phyloP scores from a whole-genome alignment of 2,797 vertebrate species.

The Tenualosa ilisha region DNA sequence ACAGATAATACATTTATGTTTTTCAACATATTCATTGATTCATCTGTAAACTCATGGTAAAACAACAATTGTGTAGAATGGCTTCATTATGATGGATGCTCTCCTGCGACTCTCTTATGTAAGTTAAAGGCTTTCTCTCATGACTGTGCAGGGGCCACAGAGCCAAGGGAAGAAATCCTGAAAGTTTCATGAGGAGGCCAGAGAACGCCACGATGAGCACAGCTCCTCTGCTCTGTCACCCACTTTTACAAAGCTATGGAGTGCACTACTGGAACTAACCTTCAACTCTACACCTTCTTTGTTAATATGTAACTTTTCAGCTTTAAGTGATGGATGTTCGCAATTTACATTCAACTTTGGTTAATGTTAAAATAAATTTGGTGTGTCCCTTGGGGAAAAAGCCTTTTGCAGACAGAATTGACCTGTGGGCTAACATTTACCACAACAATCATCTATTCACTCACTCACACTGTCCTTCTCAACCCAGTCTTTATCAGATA shows the following conservation, averaged over 20 bases:
- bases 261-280: background rate
- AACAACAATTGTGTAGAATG: background rate
- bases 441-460: background rate
- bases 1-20: too few species aligned
- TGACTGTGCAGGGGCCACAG: background rate
- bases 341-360: background rate
- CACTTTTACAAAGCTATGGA: background rate
- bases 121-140: background rate
- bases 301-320: background rate
- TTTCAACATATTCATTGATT: too few species aligned
- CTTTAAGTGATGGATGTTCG: background rate
- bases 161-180: background rate
- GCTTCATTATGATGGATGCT: background rate
- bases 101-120: background rate
- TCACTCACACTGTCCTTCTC: background rate
- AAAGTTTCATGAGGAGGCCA: constrained; percentile 24
- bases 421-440: background rate
- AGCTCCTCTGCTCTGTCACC: background rate
- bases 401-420: too few species aligned
- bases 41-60: too few species aligned
- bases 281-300: background rate
- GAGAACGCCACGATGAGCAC: constrained; percentile 24
- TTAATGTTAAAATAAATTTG: background rate
- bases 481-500: background rate
- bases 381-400: too few species aligned